A percentile compares a stretch with the other conserved stretches of the same genome.
Evolutionary conservation across 2,113 vertebrate species (phyloP).

Genomic region (Athene noctua): DNA sequence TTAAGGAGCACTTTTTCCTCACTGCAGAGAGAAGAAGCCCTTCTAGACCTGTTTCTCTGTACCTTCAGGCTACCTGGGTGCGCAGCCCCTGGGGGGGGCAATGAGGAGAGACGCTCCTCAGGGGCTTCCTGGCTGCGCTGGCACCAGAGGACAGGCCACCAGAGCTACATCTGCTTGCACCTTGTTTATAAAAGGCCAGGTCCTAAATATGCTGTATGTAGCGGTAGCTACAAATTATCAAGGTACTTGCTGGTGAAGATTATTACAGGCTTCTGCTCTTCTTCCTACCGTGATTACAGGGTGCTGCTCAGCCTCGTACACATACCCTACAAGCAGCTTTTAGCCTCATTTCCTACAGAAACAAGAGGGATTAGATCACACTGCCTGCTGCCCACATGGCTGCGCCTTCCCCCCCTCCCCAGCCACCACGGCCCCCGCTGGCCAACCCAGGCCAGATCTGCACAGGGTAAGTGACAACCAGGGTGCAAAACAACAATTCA

Average conservation of each 20-base stretch:
- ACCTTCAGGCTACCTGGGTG: background rate
- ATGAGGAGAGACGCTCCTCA: background rate
- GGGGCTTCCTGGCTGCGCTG: fast-evolving
- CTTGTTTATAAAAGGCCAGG: background rate
- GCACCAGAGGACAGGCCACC: background rate
- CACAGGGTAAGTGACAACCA: background rate
- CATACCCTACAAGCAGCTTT: background rate
- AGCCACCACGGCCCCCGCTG: fast-evolving
- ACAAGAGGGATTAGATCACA: background rate
- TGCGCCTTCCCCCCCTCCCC: background rate
- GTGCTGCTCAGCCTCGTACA: background rate
- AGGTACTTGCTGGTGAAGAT: background rate
- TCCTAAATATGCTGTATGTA: background rate
- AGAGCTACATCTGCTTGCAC: background rate
- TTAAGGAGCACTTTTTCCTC: background rate
- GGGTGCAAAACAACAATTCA: background rate
- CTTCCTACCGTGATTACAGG: background rate
- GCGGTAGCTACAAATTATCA: background rate
- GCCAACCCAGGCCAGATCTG: fast-evolving
- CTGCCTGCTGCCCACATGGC: background rate
- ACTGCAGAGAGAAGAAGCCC: background rate
- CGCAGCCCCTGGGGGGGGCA: fast-evolving
- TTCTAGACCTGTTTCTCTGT: background rate
- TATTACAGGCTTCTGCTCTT: background rate
- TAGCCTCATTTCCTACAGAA: background rate